Conservation (phyloP, 2,797 vertebrate species). For the Chanos chanos region DNA sequence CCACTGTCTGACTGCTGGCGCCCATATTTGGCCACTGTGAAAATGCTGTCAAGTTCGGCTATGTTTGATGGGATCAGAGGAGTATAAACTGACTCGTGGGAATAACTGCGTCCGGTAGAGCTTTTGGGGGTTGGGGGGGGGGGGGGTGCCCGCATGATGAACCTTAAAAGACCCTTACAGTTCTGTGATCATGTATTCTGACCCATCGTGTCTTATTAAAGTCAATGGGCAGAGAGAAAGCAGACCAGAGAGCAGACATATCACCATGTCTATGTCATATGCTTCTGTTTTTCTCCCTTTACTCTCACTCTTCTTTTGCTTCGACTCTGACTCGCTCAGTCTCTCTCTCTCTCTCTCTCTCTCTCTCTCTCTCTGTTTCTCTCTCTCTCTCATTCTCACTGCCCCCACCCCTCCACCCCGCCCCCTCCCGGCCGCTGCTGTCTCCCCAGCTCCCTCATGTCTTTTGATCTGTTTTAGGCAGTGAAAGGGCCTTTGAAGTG, state of each 20-base stretch:
- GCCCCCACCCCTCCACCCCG: conserved; percentile 38
- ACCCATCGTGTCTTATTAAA: conserved; percentile 14
- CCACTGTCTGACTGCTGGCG: neutral
- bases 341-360: neutral
- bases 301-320: neutral
- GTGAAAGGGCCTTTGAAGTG: conserved; percentile 57
- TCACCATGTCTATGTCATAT: too few relatives aligned
- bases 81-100: conserved; percentile 20
- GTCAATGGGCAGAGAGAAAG: neutral
- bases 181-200: conserved; percentile 9
- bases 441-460: conserved; percentile 41
- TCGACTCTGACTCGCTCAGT: conserved; percentile 12
- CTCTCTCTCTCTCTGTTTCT: conserved; percentile 41
- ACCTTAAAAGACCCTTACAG: neutral
- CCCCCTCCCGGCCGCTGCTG: conserved; percentile 42
- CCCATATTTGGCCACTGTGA: conserved; percentile 1
- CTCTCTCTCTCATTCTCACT: conserved; percentile 46
- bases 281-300: neutral
- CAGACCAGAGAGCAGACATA: too few relatives aligned
- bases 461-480: conserved; percentile 51
- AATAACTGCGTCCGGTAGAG: neutral
- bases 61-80: conserved; percentile 15
- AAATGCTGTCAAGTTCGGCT: conserved; percentile 9
- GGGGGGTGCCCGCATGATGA: conserved; percentile 13
- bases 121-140: too few relatives aligned